phyloP scores from a whole-genome alignment of 2,113 vertebrate genomes.

The Oryzias javanicus region DNA sequence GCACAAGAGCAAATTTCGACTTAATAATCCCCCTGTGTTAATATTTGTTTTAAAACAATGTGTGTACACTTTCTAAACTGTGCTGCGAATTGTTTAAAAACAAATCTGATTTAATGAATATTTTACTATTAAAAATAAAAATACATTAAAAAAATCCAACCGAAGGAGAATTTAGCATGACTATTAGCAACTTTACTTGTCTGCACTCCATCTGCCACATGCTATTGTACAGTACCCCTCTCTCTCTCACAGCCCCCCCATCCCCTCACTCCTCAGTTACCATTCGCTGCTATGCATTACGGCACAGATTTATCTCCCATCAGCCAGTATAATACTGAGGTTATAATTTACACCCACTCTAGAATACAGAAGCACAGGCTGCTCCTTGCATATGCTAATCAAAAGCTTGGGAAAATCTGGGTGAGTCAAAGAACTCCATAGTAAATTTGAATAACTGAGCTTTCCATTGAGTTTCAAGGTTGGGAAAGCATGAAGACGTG shows the following conservation, averaged over 20 bases:
- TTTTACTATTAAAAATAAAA: neutral
- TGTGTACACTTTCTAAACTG: constrained; percentile 41
- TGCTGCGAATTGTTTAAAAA: constrained; percentile 1
- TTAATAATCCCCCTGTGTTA: constrained; percentile 71
- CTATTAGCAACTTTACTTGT: constrained; percentile 54
- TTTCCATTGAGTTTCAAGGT: constrained; percentile 66
- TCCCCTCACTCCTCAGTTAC: constrained; percentile 15
- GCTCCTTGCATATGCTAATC: constrained; percentile 73
- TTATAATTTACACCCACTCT: constrained; percentile 82
- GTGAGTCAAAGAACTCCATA: constrained; percentile 63
- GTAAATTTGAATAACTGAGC: constrained; percentile 72
- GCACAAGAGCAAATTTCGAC: constrained; percentile 72
- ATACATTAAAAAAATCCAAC: constrained; percentile 21
- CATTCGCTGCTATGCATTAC: constrained; percentile 70
- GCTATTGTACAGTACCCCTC: constrained; percentile 65
- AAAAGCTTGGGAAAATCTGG: constrained; percentile 73
- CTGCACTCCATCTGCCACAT: constrained; percentile 67
- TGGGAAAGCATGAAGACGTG: constrained; percentile 65
- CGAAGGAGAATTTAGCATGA: constrained; percentile 57
- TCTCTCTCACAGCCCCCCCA: constrained; percentile 35
- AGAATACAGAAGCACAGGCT: constrained; percentile 71
- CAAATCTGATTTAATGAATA: constrained; percentile 1
- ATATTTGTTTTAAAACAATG: constrained; percentile 69
- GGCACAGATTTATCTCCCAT: constrained; percentile 80
- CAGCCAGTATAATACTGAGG: constrained; percentile 76